Conservation (phyloP, 1,140 invertebrate genomes). For the Camponotus vicinus region DNA sequence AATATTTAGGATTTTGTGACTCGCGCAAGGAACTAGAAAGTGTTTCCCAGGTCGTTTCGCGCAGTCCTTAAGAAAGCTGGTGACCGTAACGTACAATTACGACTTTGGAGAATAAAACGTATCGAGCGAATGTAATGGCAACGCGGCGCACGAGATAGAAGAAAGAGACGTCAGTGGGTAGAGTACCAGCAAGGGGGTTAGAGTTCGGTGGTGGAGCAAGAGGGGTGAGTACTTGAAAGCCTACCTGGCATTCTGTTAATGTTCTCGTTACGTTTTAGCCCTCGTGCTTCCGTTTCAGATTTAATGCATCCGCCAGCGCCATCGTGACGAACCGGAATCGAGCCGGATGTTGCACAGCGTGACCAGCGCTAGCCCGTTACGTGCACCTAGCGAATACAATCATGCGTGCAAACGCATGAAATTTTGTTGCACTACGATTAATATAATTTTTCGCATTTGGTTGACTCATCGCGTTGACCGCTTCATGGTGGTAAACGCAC, state of each 20-base stretch:
- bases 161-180: constrained; percentile 43
- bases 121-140: constrained; percentile 31
- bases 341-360: constrained; percentile 7
- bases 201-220: constrained; percentile 28
- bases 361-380: constrained; percentile 17
- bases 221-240: constrained; percentile 64
- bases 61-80: neutral
- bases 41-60: constrained; percentile 6
- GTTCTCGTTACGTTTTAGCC: constrained; percentile 68
- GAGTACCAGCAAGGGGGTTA: constrained; percentile 12
- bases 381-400: neutral
- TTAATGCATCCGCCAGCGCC: constrained; percentile 64
- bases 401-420: constrained; percentile 14
- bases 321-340: constrained; percentile 39
- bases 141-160: constrained; percentile 20
- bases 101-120: constrained; percentile 11
- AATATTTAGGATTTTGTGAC: neutral
- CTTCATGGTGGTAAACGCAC: neutral
- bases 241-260: constrained; percentile 66
- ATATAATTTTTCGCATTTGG: constrained; percentile 7
- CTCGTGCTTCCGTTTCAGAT: constrained; percentile 61
- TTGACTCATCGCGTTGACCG: neutral
- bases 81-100: constrained; percentile 41
- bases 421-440: constrained; percentile 7
- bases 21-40: neutral